Conservation (phyloP, 1,140 invertebrate genomes). For the Aphis gossypii region DNA sequence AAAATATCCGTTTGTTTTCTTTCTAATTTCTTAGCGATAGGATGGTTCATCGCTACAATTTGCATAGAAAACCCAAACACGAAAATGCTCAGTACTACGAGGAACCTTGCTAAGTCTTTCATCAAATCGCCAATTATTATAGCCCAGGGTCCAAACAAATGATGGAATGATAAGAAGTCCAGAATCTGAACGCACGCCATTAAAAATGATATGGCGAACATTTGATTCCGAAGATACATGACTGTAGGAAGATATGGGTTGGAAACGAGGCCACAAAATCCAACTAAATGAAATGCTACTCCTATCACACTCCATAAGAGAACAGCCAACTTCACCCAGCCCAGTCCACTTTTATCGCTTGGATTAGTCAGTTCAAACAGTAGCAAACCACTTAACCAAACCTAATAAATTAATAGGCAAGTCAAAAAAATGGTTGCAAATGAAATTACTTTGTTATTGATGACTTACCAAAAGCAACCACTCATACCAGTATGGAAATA, state of each 20-base stretch:
- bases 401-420: not conserved
- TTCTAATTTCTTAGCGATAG: slow-evolving; percentile 73
- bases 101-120: slow-evolving; percentile 92
- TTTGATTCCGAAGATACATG: slow-evolving; percentile 93
- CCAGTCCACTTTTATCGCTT: slow-evolving; percentile 91
- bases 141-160: slow-evolving; percentile 98
- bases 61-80: slow-evolving; percentile 98
- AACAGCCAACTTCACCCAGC: slow-evolving; percentile 91
- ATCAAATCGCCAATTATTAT: slow-evolving; percentile 89
- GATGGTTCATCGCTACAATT: slow-evolving; percentile 94
- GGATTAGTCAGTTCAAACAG: slow-evolving; percentile 97
- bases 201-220: slow-evolving; percentile 92
- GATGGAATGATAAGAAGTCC: slow-evolving; percentile 97
- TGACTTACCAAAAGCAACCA: slow-evolving; percentile 80
- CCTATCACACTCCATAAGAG: slow-evolving; percentile 91
- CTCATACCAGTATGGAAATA: slow-evolving; percentile 82
- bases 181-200: slow-evolving; percentile 96
- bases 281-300: slow-evolving; percentile 85
- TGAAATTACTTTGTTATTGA: slow-evolving; percentile 63
- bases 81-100: slow-evolving; percentile 96
- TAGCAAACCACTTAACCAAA: slow-evolving; percentile 92
- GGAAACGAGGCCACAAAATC: slow-evolving; percentile 70
- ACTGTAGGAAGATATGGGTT: slow-evolving; percentile 79
- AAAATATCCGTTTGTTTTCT: slow-evolving; percentile 59
- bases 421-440: not conserved